A percentile compares a stretch with the other conserved stretches of the same genome.
phyloP scores from a whole-genome alignment of 2,888 invertebrate species.

The Entomobrya proxima region DNA sequence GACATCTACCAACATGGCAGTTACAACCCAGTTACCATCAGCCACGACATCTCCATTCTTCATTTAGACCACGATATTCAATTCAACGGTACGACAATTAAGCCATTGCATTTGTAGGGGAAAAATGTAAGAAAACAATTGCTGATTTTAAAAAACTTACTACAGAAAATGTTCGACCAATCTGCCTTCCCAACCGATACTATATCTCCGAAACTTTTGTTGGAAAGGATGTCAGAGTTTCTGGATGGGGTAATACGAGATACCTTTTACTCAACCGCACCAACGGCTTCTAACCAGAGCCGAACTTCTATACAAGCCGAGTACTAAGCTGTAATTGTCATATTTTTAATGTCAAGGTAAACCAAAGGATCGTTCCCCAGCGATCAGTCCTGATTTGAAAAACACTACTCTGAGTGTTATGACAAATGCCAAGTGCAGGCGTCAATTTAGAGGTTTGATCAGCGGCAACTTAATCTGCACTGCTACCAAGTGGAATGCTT shows the following conservation, averaged over 20 bases:
- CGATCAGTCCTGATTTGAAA: conserved; percentile 72
- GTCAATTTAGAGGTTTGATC: conserved; percentile 73
- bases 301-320: too few relatives aligned
- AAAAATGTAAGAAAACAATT: neutral
- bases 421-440: conserved; percentile 72
- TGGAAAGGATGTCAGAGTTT: conserved; percentile 71
- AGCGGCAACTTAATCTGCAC: conserved; percentile 75
- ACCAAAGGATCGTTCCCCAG: conserved; percentile 67
- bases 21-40: conserved; percentile 74
- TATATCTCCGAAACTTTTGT: conserved; percentile 64
- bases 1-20: conserved; percentile 73
- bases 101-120: too few relatives aligned
- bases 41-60: conserved; percentile 74
- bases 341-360: conserved; percentile 68
- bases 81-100: conserved; percentile 64
- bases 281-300: too few relatives aligned
- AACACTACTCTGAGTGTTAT: conserved; percentile 71
- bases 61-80: conserved; percentile 68
- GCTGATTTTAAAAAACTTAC: neutral
- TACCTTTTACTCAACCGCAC: too few relatives aligned
- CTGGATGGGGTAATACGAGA: conserved; percentile 70
- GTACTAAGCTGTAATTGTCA: neutral
- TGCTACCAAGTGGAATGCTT: conserved; percentile 69
- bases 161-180: conserved; percentile 69
- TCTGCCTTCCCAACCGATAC: conserved; percentile 74